Conservation (phyloP, 1,140 invertebrate genomes). For the Pantala flavescens region DNA sequence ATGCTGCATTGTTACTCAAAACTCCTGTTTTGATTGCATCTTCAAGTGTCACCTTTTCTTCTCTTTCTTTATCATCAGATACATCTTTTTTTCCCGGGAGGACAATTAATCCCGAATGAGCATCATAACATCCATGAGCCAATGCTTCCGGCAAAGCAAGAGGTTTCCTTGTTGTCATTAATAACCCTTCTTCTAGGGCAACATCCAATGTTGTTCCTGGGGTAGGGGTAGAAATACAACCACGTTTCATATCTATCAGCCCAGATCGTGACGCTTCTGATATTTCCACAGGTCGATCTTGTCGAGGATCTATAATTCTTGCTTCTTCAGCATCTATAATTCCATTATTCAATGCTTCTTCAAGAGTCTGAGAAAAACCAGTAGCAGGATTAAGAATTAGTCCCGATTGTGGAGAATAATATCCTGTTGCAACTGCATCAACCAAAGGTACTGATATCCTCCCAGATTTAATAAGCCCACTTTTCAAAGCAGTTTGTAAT, state of each 20-base stretch:
- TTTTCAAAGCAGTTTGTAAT: slow-evolving; percentile 55
- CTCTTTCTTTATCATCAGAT: slow-evolving; percentile 22
- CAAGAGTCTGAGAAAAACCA: slow-evolving; percentile 56
- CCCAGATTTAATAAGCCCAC: slow-evolving; percentile 57
- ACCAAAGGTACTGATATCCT: slow-evolving; percentile 56
- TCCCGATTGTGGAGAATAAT: slow-evolving; percentile 64
- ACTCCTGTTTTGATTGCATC: slow-evolving; percentile 65
- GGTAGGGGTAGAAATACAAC: slow-evolving; percentile 54
- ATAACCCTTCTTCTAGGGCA: slow-evolving; percentile 64
- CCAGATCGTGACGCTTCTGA: slow-evolving; percentile 57
- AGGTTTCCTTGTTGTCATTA: slow-evolving; percentile 62
- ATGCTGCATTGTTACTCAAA: slow-evolving; percentile 66
- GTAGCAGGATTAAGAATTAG: slow-evolving; percentile 69
- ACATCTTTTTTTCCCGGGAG: slow-evolving; percentile 45
- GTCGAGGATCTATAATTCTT: slow-evolving; percentile 53
- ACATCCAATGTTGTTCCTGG: slow-evolving; percentile 53
- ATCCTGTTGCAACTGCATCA: slow-evolving; percentile 65
- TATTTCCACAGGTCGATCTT: slow-evolving; percentile 52
- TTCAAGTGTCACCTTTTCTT: slow-evolving; percentile 59
- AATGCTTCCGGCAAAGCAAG: slow-evolving; percentile 77
- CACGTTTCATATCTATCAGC: slow-evolving; percentile 58
- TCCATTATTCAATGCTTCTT: slow-evolving; percentile 54
- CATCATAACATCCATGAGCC: slow-evolving; percentile 68
- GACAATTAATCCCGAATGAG: slow-evolving; percentile 55
- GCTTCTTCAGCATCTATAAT: slow-evolving; percentile 61